These are phyloP conservation scores for Neoaliturus tenellus DNA, from an alignment of 2,888 invertebrate species.

Conservation along the genomic window DNA sequence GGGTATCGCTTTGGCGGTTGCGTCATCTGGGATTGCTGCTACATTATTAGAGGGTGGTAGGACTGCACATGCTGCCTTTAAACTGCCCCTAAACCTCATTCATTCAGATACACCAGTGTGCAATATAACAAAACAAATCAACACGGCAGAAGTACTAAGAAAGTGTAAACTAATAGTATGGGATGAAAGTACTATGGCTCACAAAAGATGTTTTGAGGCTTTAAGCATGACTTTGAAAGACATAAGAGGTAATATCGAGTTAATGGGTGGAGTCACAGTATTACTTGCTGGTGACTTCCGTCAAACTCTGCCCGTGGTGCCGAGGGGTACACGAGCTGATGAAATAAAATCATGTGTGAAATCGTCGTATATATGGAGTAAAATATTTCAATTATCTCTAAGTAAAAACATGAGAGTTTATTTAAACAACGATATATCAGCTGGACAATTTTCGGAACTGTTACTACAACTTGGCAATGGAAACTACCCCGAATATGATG, in stretches of 20 bases:
- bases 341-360: too few species aligned
- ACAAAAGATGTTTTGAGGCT: neutral
- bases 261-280: too few species aligned
- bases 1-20: neutral
- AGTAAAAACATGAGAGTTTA: too few species aligned
- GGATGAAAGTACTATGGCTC: constrained; percentile 41
- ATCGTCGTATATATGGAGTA: too few species aligned
- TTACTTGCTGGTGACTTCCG: constrained; percentile 15
- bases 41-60: neutral
- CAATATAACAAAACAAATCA: neutral
- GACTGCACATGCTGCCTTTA: neutral
- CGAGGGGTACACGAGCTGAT: constrained; percentile 25
- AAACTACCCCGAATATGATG: too few species aligned
- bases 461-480: too few species aligned
- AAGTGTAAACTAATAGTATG: constrained; percentile 10
- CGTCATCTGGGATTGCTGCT: constrained; percentile 17
- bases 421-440: too few species aligned
- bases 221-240: too few species aligned
- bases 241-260: too few species aligned
- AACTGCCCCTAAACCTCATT: neutral
- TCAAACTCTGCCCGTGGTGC: constrained; percentile 18
- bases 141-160: neutral
- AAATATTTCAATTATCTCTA: too few species aligned
- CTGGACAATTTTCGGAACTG: too few species aligned
- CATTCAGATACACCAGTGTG: neutral